phyloP scores from a whole-genome alignment of 2,797 vertebrate genomes.

The Danio aesculapii region DNA sequence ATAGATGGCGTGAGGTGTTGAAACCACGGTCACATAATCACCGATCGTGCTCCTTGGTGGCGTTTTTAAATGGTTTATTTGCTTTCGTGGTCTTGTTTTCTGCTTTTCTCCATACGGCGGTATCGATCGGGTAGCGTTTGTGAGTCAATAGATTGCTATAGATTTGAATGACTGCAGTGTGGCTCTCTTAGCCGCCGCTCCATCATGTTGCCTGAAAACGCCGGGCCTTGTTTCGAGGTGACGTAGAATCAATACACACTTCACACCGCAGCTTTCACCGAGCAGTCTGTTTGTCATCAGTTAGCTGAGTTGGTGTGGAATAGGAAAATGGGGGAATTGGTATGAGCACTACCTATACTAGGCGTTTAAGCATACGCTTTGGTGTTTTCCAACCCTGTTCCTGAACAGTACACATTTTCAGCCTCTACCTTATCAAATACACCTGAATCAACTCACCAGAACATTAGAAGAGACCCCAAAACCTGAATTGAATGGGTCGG shows the following conservation, averaged over 20 bases:
- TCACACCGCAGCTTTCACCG: constrained; percentile 13
- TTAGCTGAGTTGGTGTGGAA: not conserved
- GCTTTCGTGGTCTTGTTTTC: constrained; percentile 78
- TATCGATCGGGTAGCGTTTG: constrained; percentile 76
- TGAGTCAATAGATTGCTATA: constrained; percentile 81
- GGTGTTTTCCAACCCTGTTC: too few species aligned
- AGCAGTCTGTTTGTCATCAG: constrained; percentile 27
- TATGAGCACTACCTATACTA: not conserved
- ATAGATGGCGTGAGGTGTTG: constrained; percentile 10
- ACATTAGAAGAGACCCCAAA: too few species aligned
- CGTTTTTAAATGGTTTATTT: constrained; percentile 76
- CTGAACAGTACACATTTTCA: too few species aligned
- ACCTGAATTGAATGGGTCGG: too few species aligned
- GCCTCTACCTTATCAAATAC: too few species aligned
- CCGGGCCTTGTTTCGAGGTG: constrained; percentile 31
- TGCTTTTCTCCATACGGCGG: constrained; percentile 59
- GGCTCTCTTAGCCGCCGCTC: constrained; percentile 22
- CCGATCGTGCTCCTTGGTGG: constrained; percentile 44
- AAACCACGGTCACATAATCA: constrained; percentile 36
- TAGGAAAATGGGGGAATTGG: not conserved
- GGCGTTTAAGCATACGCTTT: too few species aligned
- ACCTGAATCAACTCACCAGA: too few species aligned
- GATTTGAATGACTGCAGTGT: constrained; percentile 66
- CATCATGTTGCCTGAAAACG: constrained; percentile 24
- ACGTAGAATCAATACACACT: constrained; percentile 24